Percentiles rank a stretch among this genome's conserved stretches.
Evolutionary conservation across 2,797 vertebrate genomes (phyloP).

Genomic region (Halcyon chelicuti): DNA sequence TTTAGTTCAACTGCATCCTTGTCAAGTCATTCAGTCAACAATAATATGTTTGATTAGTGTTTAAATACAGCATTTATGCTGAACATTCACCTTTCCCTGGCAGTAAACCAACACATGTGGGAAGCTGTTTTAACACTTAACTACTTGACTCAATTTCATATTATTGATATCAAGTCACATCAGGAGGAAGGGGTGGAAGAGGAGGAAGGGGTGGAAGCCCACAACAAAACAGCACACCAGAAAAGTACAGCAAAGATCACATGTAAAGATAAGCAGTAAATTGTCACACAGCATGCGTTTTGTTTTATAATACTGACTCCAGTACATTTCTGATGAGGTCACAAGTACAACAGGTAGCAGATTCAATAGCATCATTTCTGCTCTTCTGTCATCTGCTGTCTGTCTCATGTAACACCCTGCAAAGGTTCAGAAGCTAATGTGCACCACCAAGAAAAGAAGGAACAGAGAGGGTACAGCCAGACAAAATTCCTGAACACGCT

Average conservation of each 20-base stretch:
- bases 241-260: background rate
- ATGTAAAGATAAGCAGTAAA: background rate
- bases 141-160: background rate
- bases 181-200: background rate
- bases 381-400: background rate
- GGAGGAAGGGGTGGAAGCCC: too few relatives aligned
- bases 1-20: slow-evolving; percentile 5
- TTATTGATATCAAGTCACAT: background rate
- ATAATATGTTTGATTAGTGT: slow-evolving; percentile 5
- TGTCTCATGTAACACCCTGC: background rate
- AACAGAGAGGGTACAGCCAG: background rate
- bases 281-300: background rate
- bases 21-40: slow-evolving; percentile 25
- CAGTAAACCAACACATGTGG: background rate
- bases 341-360: background rate
- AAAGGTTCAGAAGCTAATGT: background rate
- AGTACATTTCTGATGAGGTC: background rate
- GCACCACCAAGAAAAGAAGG: background rate
- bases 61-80: slow-evolving; percentile 17
- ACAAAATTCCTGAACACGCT: background rate
- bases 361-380: background rate
- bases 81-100: background rate
- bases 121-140: slow-evolving; percentile 24
- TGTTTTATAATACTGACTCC: background rate
- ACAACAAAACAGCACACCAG: too few relatives aligned